phyloP scores from a whole-genome alignment of 2,113 vertebrate genomes.

The Trochalopteron elliotii region DNA sequence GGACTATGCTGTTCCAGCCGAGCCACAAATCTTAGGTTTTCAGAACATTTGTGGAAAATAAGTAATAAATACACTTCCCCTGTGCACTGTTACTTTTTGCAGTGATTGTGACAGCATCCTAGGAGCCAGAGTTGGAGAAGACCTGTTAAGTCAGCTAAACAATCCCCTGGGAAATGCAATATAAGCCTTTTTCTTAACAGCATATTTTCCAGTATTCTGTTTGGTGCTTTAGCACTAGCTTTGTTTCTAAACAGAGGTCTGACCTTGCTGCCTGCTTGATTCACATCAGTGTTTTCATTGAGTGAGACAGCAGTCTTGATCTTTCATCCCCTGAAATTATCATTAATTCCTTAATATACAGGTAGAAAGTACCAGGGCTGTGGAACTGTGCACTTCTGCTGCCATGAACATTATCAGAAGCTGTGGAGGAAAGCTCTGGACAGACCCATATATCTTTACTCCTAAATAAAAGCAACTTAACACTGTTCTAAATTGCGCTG shows the following conservation, averaged over 20 bases:
- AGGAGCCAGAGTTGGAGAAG: not conserved
- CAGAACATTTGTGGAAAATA: not conserved
- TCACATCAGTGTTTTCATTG: not conserved
- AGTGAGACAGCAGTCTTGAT: not conserved
- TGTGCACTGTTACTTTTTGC: not conserved
- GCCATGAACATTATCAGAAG: not conserved
- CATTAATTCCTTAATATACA: not conserved
- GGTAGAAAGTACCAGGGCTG: not conserved
- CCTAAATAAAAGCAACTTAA: slow-evolving; percentile 11
- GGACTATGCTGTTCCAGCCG: not conserved
- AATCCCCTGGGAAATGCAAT: not conserved
- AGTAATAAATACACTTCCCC: not conserved
- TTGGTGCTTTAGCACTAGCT: not conserved
- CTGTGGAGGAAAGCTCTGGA: not conserved
- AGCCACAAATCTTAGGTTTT: not conserved
- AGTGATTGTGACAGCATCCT: not conserved
- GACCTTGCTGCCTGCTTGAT: not conserved
- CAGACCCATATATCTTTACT: not conserved
- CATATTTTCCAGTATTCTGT: not conserved
- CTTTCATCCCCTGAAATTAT: not conserved
- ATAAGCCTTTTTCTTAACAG: not conserved
- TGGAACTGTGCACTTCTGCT: not conserved
- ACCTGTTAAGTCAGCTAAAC: not conserved
- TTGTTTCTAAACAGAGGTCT: slow-evolving; percentile 1
- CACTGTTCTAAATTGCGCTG: not conserved